phyloP scores from a whole-genome alignment of 1,140 invertebrate species.

The Scaptomyza montana region DNA sequence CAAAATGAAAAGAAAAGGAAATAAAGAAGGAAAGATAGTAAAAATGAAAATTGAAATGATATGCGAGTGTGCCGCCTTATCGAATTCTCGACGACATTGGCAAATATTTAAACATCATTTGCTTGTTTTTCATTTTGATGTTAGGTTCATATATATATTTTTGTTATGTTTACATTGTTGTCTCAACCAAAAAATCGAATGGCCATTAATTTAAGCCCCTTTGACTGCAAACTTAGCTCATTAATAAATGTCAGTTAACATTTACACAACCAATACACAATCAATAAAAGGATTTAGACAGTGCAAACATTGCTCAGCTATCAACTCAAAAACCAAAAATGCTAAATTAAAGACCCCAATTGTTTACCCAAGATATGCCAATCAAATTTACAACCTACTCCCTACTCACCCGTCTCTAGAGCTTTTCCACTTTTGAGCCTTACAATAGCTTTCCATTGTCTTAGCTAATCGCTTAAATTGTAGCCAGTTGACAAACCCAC shows the following conservation, averaged over 20 bases:
- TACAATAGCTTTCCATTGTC: conserved; percentile 76
- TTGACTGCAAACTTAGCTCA: conserved; percentile 42
- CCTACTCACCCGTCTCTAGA: conserved; percentile 15
- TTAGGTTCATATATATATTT: conserved; percentile 12
- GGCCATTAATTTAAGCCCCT: conserved; percentile 73
- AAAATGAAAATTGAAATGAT: conserved; percentile 38
- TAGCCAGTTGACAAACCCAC: conserved; percentile 61
- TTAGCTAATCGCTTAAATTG: conserved; percentile 81
- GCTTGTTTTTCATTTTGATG: conserved; percentile 18
- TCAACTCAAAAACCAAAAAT: conserved; percentile 1
- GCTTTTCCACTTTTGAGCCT: conserved; percentile 30
- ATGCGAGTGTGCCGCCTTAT: conserved; percentile 49
- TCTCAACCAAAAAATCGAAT: conserved; percentile 50
- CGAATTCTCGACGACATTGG: conserved; percentile 56
- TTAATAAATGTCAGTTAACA: conserved; percentile 64
- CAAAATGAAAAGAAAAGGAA: conserved; percentile 26
- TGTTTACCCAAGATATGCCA: conserved; percentile 74
- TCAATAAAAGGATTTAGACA: conserved; percentile 80
- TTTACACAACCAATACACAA: conserved; percentile 68
- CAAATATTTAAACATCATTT: conserved; percentile 70
- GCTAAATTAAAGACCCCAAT: conserved; percentile 21
- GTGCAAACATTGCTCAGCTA: conserved; percentile 43
- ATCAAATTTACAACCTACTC: conserved; percentile 30
- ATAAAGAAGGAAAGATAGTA: conserved; percentile 9
- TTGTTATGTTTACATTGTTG: conserved; percentile 20